Evolutionary conservation across 2,797 vertebrate species (phyloP).

Genomic region (Amniataba percoides): DNA sequence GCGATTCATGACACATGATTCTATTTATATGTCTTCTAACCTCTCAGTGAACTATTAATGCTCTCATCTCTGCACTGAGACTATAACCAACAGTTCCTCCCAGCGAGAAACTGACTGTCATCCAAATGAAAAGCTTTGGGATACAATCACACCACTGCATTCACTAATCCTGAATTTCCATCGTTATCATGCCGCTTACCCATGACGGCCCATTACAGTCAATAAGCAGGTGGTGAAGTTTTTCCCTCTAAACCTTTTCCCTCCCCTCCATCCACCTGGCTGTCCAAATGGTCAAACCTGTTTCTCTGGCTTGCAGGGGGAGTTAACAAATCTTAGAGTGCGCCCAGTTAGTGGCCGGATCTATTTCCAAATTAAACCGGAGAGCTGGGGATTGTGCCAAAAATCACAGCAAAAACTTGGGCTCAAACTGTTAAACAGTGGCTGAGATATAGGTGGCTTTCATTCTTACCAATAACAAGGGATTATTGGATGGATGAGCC

Average conservation of each 20-base stretch:
- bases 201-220: constrained; percentile 8
- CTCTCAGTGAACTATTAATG: constrained; percentile 42
- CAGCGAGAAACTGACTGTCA: neutral
- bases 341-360: constrained; percentile 21
- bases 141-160: neutral
- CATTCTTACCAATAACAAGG: neutral
- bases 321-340: constrained; percentile 21
- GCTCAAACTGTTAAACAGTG: neutral
- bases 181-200: neutral
- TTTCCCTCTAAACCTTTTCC: constrained; percentile 10
- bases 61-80: constrained; percentile 16
- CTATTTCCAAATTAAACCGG: constrained; percentile 48
- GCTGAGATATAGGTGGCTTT: constrained; percentile 1
- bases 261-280: constrained; percentile 45
- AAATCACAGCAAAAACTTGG: constrained; percentile 7
- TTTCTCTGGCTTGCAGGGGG: constrained; percentile 56
- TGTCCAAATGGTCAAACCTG: constrained; percentile 48
- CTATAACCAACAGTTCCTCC: neutral
- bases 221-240: constrained; percentile 44
- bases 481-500: neutral
- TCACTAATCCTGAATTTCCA: neutral
- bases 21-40: constrained; percentile 59
- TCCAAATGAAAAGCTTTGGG: neutral
- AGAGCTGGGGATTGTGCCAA: constrained; percentile 24
- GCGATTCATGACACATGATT: constrained; percentile 38